Base-by-base conservation (phyloP, 2,888 invertebrate genomes). In the Dryomyza anilis region DNA sequence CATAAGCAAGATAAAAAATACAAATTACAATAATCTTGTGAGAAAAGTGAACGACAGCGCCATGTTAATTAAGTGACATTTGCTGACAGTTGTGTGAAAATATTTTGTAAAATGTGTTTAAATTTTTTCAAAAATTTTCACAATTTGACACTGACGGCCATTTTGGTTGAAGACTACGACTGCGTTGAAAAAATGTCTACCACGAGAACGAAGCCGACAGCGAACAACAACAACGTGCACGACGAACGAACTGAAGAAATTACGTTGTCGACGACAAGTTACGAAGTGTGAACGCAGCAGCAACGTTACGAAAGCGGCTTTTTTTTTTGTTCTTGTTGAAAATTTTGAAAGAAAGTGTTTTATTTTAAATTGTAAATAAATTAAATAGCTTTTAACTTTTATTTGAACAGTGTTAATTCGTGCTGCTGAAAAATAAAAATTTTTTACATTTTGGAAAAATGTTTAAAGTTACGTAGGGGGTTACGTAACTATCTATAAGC, bases 141-240 rank as follows among this genome's bases (percentile, higher is more conserved):
- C 33, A 19, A 25, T n/a, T n/a, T n/a, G n/a, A n/a, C n/a, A 19
- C 25, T 59, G 66, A 55, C 62, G 63, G 69, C 69, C 69, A 69
- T 69, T 63, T 69, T 69, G 64, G 43, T 64, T 36, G 46, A 55
- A 55, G 29, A 63, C n/a, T n/a, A n/a, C n/a, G n/a, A n/a, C n/a
- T n/a, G n/a, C n/a, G n/a, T n/a, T n/a, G n/a, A 63, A 60, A 68
- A 68, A 62, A 66, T 66, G 57, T 64, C 56, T 64, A 66, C 56
- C 66, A 64, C 61, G 43, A 59, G 30, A 45, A 58, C 63, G 60
- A 57, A 60, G 53, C n/a, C n/a, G n/a, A n/a, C n/a, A n/a, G n/a
- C n/a, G n/a, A n/a, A n/a, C n/a, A n/a, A n/a, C 29, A 27, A 56
- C 23, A 55, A 59, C 39, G 48, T 46, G 43, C 57, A 61, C 56